Conservation (phyloP, 2,797 vertebrate species). For the Alauda arvensis region DNA sequence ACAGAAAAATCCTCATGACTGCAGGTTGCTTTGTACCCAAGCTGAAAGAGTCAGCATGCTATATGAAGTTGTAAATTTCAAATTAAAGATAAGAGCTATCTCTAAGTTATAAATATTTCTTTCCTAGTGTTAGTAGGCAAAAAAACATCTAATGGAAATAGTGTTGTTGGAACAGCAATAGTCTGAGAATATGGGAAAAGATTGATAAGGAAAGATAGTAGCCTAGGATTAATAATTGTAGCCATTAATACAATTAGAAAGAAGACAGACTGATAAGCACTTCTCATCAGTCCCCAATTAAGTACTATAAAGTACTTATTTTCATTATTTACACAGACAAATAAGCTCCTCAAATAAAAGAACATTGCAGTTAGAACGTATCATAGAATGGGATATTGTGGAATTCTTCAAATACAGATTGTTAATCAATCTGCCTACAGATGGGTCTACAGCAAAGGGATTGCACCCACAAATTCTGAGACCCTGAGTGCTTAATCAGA, state of each 20-base stretch:
- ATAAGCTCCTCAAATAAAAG: not conserved
- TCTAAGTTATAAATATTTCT: not conserved
- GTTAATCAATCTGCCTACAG: not conserved
- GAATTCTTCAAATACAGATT: not conserved
- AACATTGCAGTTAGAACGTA: not conserved
- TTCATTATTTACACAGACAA: not conserved
- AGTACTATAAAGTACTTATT: not conserved
- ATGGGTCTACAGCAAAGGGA: not conserved
- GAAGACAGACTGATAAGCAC: not conserved
- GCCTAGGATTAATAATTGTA: not conserved
- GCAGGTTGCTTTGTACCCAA: not conserved
- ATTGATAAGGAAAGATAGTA: not conserved
- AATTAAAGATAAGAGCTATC: not conserved
- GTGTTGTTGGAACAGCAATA: not conserved
- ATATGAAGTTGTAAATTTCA: not conserved
- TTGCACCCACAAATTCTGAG: not conserved
- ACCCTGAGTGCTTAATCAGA: not conserved
- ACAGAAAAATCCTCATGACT: not conserved
- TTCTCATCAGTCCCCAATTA: not conserved
- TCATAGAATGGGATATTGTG: not conserved
- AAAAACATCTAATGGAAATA: not conserved
- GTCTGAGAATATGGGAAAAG: not conserved
- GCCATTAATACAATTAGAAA: not conserved
- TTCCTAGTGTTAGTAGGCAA: not conserved
- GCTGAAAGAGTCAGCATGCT: not conserved